These are phyloP conservation scores for Galeruca laticollis DNA, from an alignment of 2,888 invertebrate species.

Conservation along the genomic window DNA sequence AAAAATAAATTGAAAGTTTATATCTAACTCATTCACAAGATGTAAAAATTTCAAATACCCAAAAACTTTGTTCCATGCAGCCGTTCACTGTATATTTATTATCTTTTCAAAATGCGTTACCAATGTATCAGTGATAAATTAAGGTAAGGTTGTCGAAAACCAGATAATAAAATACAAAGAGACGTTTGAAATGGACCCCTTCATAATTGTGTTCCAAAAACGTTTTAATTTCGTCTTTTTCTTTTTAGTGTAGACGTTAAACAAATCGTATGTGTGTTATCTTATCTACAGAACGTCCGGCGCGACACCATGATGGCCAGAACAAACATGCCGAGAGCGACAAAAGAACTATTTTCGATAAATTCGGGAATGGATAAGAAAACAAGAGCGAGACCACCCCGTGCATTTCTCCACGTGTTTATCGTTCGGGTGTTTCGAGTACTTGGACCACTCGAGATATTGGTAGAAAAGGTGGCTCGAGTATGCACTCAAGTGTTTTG, in stretches of 20 bases:
- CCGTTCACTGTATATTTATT: no score
- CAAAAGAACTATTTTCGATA: slow-evolving; percentile 16
- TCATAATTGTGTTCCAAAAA: neutral
- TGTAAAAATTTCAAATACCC: no score
- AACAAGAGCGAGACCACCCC: slow-evolving; percentile 31
- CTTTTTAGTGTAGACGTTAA: neutral
- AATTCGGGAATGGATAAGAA: slow-evolving; percentile 11
- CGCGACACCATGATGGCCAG: neutral
- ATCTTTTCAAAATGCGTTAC: no score
- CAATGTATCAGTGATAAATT: neutral
- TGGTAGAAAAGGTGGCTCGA: slow-evolving; percentile 40
- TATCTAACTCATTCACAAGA: no score
- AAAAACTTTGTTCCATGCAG: no score
- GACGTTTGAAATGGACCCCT: neutral
- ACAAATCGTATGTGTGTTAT: slow-evolving; percentile 13
- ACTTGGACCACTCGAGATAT: slow-evolving; percentile 38
- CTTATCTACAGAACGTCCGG: slow-evolving; percentile 10
- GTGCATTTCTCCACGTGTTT: slow-evolving; percentile 40
- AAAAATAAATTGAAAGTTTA: no score
- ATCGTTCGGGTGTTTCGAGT: slow-evolving; percentile 36
- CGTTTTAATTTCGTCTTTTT: neutral
- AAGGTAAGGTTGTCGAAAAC: neutral
- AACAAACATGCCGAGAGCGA: slow-evolving; percentile 18
- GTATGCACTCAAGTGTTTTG: slow-evolving; percentile 29
- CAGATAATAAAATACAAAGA: neutral